A percentile compares a stretch with the other conserved stretches of the same genome.
Evolutionary conservation across 2,797 vertebrate species (phyloP).

Genomic region (Poecilia gillii): DNA sequence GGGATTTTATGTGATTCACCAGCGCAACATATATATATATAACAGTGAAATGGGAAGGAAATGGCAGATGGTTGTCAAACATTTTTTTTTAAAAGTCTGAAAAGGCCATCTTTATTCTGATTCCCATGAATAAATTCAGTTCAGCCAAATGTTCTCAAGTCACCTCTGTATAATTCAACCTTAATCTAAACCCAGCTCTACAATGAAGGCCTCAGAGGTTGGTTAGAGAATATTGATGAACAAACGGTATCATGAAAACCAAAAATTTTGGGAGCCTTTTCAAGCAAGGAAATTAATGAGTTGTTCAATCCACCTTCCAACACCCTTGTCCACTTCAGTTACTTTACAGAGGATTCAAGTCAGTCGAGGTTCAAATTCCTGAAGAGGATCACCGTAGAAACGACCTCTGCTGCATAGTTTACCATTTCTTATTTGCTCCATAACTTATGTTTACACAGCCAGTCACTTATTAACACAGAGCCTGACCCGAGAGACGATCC

Average conservation of each 20-base stretch:
- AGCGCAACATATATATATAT: too few species aligned
- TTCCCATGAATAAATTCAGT: background rate
- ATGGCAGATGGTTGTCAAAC: background rate
- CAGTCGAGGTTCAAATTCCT: background rate
- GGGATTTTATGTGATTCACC: background rate
- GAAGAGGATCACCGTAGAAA: background rate
- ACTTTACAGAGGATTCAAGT: background rate
- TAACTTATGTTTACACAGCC: background rate
- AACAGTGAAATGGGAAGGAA: background rate
- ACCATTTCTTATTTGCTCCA: background rate
- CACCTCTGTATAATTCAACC: background rate
- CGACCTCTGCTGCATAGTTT: background rate
- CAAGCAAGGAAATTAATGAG: too few species aligned
- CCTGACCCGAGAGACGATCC: background rate
- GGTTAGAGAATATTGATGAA: background rate
- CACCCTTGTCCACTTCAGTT: background rate
- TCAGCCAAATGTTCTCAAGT: background rate
- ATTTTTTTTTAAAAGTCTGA: background rate
- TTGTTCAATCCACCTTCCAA: too few species aligned
- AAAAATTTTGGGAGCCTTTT: background rate
- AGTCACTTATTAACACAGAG: background rate
- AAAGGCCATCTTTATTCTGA: background rate
- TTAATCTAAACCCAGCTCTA: background rate
- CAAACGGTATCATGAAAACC: background rate
- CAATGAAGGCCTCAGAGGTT: background rate